A percentile compares a stretch with the other conserved stretches of the same genome.
Evolutionary conservation across 2,888 invertebrate genomes (phyloP).

Genomic region (Agrochola lychnidis): DNA sequence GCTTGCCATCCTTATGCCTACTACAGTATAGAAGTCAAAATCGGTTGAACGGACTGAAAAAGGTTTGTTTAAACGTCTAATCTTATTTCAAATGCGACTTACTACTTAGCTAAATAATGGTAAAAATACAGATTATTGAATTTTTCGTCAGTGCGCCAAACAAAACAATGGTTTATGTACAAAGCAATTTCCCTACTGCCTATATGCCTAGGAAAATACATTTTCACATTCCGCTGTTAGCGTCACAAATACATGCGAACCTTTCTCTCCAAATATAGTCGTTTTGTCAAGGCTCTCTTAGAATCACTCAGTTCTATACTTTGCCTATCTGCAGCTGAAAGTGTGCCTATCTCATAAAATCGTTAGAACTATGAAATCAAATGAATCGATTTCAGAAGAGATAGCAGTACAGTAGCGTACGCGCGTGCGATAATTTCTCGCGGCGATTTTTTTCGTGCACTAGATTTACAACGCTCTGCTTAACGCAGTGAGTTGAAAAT

Average conservation of each 20-base stretch:
- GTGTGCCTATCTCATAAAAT: conserved; percentile 18
- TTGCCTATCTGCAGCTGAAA: not conserved
- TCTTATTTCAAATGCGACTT: too few species aligned
- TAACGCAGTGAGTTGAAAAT: too few species aligned
- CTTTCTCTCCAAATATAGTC: conserved; percentile 69
- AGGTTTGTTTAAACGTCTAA: too few species aligned
- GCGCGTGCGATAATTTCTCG: too few species aligned
- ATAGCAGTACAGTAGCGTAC: not conserved
- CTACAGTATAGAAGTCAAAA: too few species aligned
- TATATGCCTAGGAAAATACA: conserved; percentile 43
- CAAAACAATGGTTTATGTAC: conserved; percentile 1
- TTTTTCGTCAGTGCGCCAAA: not conserved
- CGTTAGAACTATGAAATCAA: not conserved
- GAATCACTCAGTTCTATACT: conserved; percentile 9
- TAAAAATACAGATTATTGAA: not conserved
- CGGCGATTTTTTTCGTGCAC: too few species aligned
- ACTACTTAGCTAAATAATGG: too few species aligned
- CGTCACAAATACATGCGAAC: conserved; percentile 57
- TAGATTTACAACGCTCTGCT: too few species aligned
- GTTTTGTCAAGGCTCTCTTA: conserved; percentile 25
- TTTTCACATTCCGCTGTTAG: conserved; percentile 52
- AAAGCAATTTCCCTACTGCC: conserved; percentile 29
- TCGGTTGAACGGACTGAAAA: too few species aligned
- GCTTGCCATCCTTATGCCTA: too few species aligned
- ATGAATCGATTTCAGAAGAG: not conserved